phyloP scores from a whole-genome alignment of 2,888 invertebrate genomes.

The Drosophila macrospina region DNA sequence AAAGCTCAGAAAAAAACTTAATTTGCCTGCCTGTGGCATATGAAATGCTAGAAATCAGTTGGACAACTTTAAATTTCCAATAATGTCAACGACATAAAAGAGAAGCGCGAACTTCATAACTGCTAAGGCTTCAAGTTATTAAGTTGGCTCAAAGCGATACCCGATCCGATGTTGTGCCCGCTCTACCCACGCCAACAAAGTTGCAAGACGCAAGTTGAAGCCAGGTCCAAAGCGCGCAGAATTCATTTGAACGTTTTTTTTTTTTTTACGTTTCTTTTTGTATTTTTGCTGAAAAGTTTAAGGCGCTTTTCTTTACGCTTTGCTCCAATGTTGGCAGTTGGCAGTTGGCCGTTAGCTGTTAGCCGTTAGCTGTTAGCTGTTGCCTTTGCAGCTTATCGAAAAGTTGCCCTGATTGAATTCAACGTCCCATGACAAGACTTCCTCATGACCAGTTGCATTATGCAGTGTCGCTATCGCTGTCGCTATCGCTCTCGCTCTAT shows the following conservation, averaged over 20 bases:
- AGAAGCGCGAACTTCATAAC: slow-evolving; percentile 75
- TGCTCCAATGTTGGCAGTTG: slow-evolving; percentile 35
- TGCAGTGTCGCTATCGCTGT: slow-evolving; percentile 22
- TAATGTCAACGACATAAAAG: slow-evolving; percentile 69
- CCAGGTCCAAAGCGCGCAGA: slow-evolving; percentile 50
- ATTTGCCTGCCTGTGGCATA: neutral
- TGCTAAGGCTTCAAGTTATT: slow-evolving; percentile 76
- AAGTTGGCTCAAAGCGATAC: slow-evolving; percentile 75
- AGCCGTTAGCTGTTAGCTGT: slow-evolving; percentile 33
- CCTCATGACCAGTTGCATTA: slow-evolving; percentile 46
- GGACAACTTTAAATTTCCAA: slow-evolving; percentile 54
- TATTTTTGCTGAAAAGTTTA: slow-evolving; percentile 64
- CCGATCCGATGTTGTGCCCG: slow-evolving; percentile 46
- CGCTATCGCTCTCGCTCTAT: neutral
- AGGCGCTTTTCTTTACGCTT: slow-evolving; percentile 59
- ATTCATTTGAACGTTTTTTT: slow-evolving; percentile 53
- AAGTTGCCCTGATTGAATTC: slow-evolving; percentile 69
- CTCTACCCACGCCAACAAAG: slow-evolving; percentile 25
- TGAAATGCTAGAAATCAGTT: slow-evolving; percentile 44
- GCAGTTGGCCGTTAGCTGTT: slow-evolving; percentile 37
- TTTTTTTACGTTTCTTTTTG: neutral
- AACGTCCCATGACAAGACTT: slow-evolving; percentile 6
- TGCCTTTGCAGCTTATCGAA: slow-evolving; percentile 77
- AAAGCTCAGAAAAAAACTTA: neutral
- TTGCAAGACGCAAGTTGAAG: slow-evolving; percentile 20